phyloP scores from a whole-genome alignment of 1,140 invertebrate genomes.

The Drosophila tropicalis region DNA sequence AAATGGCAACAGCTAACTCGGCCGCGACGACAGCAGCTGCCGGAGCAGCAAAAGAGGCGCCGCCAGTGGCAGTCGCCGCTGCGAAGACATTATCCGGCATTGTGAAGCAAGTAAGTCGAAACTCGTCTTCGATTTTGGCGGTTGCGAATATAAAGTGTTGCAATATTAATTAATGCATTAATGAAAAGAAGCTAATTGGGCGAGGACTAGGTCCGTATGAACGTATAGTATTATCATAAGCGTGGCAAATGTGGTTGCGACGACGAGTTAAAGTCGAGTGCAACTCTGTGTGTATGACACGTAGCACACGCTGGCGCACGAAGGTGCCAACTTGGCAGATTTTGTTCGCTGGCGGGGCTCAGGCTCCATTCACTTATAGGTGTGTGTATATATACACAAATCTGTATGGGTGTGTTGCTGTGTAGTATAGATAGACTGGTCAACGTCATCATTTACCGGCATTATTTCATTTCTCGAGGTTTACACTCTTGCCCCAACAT shows the following conservation, averaged over 20 bases:
- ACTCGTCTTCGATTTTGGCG: constrained; percentile 1
- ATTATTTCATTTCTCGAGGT: background rate
- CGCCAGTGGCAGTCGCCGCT: constrained; percentile 63
- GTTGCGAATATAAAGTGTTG: background rate
- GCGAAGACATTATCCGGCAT: constrained; percentile 71
- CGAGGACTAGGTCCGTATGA: constrained; percentile 22
- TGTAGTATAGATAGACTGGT: constrained; percentile 1
- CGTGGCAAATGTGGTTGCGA: constrained; percentile 69
- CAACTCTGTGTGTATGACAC: constrained; percentile 72
- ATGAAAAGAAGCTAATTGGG: constrained; percentile 9
- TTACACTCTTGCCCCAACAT: constrained; percentile 22
- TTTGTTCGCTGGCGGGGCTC: constrained; percentile 42
- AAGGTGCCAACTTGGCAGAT: constrained; percentile 83
- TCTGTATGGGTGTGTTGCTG: constrained; percentile 13
- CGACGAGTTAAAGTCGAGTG: constrained; percentile 40
- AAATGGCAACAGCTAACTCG: constrained; percentile 81
- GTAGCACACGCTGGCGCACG: constrained; percentile 63
- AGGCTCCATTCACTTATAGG: constrained; percentile 31
- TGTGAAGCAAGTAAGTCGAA: constrained; percentile 77
- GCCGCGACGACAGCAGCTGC: constrained; percentile 59
- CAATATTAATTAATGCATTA: background rate
- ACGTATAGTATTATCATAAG: constrained; percentile 48
- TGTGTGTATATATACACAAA: constrained; percentile 10
- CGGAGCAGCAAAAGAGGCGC: constrained; percentile 74
- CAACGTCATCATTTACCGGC: constrained; percentile 52